Base-by-base conservation (phyloP, 2,113 vertebrate genomes). In the Pelusios castaneus region DNA sequence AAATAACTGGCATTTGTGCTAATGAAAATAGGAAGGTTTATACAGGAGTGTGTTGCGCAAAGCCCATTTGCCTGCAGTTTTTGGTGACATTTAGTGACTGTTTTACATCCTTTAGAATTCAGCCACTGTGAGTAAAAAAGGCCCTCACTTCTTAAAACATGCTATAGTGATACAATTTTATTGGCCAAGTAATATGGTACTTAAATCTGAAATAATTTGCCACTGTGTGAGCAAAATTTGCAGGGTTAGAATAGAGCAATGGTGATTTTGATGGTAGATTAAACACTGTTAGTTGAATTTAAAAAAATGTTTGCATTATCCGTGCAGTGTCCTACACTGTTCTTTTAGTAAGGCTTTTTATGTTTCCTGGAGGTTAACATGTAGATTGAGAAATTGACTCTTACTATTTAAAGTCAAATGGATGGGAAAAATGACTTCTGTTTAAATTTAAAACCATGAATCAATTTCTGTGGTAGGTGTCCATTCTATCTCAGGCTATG, bases 221-320 rank as follows among this genome's bases (percentile, higher is more conserved):
- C 95, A 75, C 24, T 84, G 80, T 95, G 89, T 81, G 77, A 94
- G 84, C 51, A 91, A 77, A 93, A 85, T 75, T 67, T 56, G 58
- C 73, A 78, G 41, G 52, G 80, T 92, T 94, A 94, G 88, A 94
- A 78, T 93, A 93, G 25, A 75, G 41, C 45, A 43, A 95, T 95
- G 41, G 88, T 88, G 93, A 86, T 91, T 94, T 95, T 97, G 63
- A 80, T 92, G 90, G 91, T 87, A 93, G 90, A 89, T 95, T 91
- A 92, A 90, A 58, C 55, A 47, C 10, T 84, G 58, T 78, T 92
- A 80, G 82, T 89, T 91, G 89, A 95, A 54, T 58, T 47, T 47
- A 78, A 91, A 97, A 93, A 41, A 93, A 92, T 93, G 92, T 94
- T 95, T 96, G 87, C 95, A 31, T 92, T 94, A 63, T 92, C 88